Percentiles rank a stretch among this genome's conserved stretches.
Evolutionary conservation across 30 jellyfish, hydroid and myxozoan species (phyloP).

Genomic region (Cassiopea xamachana): DNA sequence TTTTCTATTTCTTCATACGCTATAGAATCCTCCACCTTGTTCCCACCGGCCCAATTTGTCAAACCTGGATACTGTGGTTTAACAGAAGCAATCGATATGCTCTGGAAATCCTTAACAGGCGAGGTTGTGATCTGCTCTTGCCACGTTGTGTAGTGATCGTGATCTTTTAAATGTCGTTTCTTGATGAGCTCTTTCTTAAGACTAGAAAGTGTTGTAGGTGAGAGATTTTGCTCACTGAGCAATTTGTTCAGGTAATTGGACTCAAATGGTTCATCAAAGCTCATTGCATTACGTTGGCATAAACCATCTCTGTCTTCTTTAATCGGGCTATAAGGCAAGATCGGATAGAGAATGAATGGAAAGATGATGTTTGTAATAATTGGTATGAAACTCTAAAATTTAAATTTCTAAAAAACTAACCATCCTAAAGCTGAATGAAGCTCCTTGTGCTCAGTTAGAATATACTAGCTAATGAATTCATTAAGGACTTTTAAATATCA

Average conservation of each 20-base stretch:
- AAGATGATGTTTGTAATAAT: too few species aligned
- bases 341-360: background rate
- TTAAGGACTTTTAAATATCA: too few species aligned
- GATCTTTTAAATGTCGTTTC: background rate
- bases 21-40: background rate
- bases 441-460: too few species aligned
- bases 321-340: background rate
- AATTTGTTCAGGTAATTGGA: slow-evolving; percentile 57
- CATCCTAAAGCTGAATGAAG: too few species aligned
- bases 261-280: slow-evolving; percentile 57
- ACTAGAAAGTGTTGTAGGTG: slow-evolving; percentile 40
- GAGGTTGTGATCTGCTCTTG: slow-evolving; percentile 41
- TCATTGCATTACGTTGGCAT: background rate
- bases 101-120: background rate
- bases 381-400: too few species aligned
- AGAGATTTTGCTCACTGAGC: slow-evolving; percentile 52
- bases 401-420: too few species aligned
- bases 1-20: background rate
- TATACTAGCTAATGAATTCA: too few species aligned
- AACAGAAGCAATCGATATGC: too few species aligned
- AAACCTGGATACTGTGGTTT: background rate
- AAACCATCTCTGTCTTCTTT: background rate
- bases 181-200: slow-evolving; percentile 18
- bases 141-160: slow-evolving; percentile 63
- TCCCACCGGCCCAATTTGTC: slow-evolving; percentile 7